phyloP scores from a whole-genome alignment of 2,113 vertebrate species.

The Ginglymostoma cirratum region DNA sequence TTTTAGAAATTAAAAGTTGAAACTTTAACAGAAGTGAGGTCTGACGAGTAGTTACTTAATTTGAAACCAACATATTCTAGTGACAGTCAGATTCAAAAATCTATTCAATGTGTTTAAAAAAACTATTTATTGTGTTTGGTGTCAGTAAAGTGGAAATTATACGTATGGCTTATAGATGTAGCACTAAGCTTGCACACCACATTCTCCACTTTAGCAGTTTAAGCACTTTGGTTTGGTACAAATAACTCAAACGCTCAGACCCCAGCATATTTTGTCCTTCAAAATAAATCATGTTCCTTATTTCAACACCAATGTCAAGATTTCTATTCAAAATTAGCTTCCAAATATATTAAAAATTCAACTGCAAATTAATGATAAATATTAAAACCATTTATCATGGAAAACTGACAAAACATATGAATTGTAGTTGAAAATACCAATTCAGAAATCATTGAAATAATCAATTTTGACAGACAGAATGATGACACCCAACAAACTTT shows the following conservation, averaged over 20 bases:
- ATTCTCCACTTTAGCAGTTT: not conserved
- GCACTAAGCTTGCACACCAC: not conserved
- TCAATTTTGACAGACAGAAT: not conserved
- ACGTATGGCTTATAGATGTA: not conserved
- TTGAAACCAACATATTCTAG: not conserved
- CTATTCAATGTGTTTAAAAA: not conserved
- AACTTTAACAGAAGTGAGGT: not conserved
- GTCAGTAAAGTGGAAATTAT: not conserved
- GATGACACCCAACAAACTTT: not conserved
- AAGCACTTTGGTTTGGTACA: not conserved
- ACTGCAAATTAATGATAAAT: not conserved
- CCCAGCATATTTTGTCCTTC: not conserved
- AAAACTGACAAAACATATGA: not conserved
- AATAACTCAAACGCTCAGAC: not conserved
- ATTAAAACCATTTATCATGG: no score
- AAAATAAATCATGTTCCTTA: constrained; percentile 9
- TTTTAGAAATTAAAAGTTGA: not conserved
- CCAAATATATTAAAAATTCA: not conserved
- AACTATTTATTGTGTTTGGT: not conserved
- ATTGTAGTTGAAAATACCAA: not conserved
- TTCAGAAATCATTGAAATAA: not conserved
- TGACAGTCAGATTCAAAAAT: not conserved
- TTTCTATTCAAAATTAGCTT: not conserved
- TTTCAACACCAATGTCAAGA: not conserved
- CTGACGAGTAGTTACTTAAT: not conserved